Percentiles rank a stretch among this genome's conserved stretches.
Conservation (phyloP, 2,113 vertebrate genomes). For the Pseudorasbora parva region DNA sequence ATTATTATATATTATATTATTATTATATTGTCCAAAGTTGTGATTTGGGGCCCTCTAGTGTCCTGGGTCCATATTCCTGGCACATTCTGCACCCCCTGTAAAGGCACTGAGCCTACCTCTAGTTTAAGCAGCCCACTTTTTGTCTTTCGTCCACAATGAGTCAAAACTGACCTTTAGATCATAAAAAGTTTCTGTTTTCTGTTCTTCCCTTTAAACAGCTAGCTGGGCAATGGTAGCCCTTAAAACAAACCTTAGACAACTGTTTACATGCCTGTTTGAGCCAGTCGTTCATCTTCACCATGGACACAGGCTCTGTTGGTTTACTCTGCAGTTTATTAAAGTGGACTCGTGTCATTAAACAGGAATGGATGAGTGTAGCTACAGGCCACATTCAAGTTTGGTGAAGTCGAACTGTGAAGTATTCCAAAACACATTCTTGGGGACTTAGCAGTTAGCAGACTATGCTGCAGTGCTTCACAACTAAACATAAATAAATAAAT, state of each 20-base stretch:
- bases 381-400: constrained; percentile 35
- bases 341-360: constrained; percentile 43
- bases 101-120: not conserved
- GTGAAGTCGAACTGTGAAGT: not conserved
- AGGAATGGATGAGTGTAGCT: constrained; percentile 22
- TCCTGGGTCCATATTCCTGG: no score
- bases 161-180: constrained; percentile 23
- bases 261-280: constrained; percentile 39
- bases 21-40: no score
- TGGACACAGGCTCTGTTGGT: constrained; percentile 49
- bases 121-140: not conserved
- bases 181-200: constrained; percentile 6
- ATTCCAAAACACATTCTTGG: not conserved
- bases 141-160: constrained; percentile 24
- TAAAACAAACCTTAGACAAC: constrained; percentile 25
- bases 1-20: no score
- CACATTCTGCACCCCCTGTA: no score
- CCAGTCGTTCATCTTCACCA: constrained; percentile 46
- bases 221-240: not conserved
- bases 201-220: not conserved
- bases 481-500: no score
- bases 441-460: not conserved
- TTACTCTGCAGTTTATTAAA: constrained; percentile 51
- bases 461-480: no score
- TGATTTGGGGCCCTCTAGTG: no score